Base-by-base conservation (phyloP, 2,113 vertebrate genomes). In the Rana temporaria region DNA sequence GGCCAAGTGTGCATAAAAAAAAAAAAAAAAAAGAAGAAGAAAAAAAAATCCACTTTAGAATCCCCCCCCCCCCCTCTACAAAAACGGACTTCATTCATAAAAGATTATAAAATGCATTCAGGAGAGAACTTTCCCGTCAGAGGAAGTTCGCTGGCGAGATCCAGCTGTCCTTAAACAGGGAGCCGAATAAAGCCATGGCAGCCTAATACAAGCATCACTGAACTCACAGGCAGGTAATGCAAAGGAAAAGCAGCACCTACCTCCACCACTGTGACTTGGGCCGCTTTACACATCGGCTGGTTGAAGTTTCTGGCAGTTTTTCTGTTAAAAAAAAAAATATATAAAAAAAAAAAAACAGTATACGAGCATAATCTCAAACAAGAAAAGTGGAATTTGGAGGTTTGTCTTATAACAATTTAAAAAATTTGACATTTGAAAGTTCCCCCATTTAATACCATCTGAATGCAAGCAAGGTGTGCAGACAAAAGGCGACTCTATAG, bases 271-370 rank as follows among this genome's bases (percentile, higher is more conserved):
- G 98, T 98, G 85, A 90, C 94, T 87, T 90, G 93, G 26, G 98
- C 96, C 87, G 98, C 98, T 91, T 99, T 99, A 89, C 98, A 99
- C 98, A 99, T 99, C 0, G 98, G 96, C 79, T 97, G 94, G 87
- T 99, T 99, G 89, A 99, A 99, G 89, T 99, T 99, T 85, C 96
- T 94, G 32, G 98, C 98, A 2, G 96, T 99, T 92, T 98, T 99
- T 85, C 98, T 99, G 60, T 4, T 17, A 52, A n/a, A 48, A 69
- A 85, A 8, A 64, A 38, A 56, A 34, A n/a, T n/a, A n/a, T n/a
- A n/a, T n/a, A n/a, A n/a, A n/a, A 4, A 63, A 69, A 72, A 8
- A 11, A 48, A 14, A 11, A 48, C 34, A 38, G 34, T 5, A 38
- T 38, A 38, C 2, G 34, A 30, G 26, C 9, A 9, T 5, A 42